Evolutionary conservation across 37 sponge, comb jelly and placozoan genomes (phyloP).

Genomic region (Lycopodina hypogea): DNA sequence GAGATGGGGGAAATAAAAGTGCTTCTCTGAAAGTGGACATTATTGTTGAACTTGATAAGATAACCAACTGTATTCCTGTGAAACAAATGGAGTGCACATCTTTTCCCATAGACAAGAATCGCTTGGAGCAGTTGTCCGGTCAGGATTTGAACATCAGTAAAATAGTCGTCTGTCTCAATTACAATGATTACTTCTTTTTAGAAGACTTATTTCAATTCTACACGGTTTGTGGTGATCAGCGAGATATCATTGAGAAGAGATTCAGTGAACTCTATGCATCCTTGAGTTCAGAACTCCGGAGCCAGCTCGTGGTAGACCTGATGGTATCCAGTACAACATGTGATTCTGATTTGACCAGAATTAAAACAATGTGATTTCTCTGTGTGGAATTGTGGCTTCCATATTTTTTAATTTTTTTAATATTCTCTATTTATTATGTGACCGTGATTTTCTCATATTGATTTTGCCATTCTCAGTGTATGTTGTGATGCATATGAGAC

Average conservation of each 20-base stretch:
- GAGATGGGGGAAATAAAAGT: neutral
- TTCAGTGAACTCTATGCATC: constrained; percentile 53
- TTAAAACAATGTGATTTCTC: too few species aligned
- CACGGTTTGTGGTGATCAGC: constrained; percentile 14
- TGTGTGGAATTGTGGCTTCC: too few species aligned
- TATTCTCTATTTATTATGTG: too few species aligned
- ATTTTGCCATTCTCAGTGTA: too few species aligned
- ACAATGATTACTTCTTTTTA: constrained; percentile 43
- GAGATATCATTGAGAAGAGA: constrained; percentile 48
- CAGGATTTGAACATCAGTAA: constrained; percentile 30
- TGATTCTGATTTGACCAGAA: too few species aligned
- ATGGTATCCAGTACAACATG: constrained; percentile 7
- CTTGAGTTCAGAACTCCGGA: constrained; percentile 45
- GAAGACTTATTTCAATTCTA: constrained; percentile 37
- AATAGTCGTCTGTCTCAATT: constrained; percentile 65
- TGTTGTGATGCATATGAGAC: too few species aligned
- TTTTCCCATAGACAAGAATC: constrained; percentile 24
- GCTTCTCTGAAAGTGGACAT: neutral
- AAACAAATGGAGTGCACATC: constrained; percentile 22
- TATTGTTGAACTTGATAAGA: neutral
- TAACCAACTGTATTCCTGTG: neutral
- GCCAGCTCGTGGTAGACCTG: constrained; percentile 62
- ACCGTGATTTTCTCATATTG: too few species aligned
- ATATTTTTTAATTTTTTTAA: too few species aligned
- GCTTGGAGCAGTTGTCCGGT: constrained; percentile 18